Evolutionary conservation across 2,888 invertebrate species (phyloP), one percentile per base, ranked within the genome.

Genomic region (Escarpia spicata): DNA sequence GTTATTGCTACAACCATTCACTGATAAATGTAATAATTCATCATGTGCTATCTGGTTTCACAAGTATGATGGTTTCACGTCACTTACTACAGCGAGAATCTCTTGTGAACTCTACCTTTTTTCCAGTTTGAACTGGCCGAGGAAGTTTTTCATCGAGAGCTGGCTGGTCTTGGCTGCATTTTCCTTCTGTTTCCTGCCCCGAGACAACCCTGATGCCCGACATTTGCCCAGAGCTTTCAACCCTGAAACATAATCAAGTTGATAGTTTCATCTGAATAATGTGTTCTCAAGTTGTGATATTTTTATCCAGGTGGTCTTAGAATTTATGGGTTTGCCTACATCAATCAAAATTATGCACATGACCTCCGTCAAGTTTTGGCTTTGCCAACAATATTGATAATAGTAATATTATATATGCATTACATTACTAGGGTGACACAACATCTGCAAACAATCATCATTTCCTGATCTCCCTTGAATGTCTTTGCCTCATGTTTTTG

Each of bases 171-270:
- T 75, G 19, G 75, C 75, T n/a, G 75, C n/a, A 6, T 75, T 75
- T 26, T 75, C 75, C 75, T 75, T 75, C 75, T 75, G 26, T 6
- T 75, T 75, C 75, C 75, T 75, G 26, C 26, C n/a, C n/a, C 75
- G 75, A 75, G 75, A 75, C 75, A 75, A 75, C 75, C 75, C 75
- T 75, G 75, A 75, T 6, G 75, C 75, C 75, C 75, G 75, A 75
- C 75, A 75, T n/a, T 75, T 75, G 26, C 75, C 75, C 75, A 75
- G 75, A 26, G n/a, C 26, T 75, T 75, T 75, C 75, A 75, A 26
- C 75, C 75, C 75, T 75, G 75, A 75, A 75, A 75, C 26, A 75
- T 26, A 2, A 75, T 1, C 75, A 75, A 2, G 19, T 75, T 6
- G 6, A 26, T 26, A 26, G 19, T 26, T 6, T 26, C 3, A 6